Evolutionary conservation across 2,888 invertebrate genomes (phyloP).

Genomic region (Nineta flava): DNA sequence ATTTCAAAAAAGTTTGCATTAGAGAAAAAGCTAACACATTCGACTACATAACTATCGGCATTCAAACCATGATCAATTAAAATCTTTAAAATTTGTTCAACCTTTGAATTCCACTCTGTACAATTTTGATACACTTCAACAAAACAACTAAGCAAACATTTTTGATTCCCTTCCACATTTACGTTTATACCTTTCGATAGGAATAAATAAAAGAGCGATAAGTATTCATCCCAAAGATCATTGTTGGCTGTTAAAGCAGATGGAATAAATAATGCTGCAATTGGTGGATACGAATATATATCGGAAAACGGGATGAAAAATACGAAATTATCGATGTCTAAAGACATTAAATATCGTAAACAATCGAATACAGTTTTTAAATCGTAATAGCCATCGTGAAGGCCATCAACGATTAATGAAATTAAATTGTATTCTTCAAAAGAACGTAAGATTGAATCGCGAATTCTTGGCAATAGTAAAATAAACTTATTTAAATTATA

Average conservation of each 20-base stretch:
- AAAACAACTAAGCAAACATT: background rate
- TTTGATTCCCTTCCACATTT: background rate
- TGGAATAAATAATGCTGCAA: conserved; percentile 1
- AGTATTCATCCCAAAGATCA: conserved; percentile 3
- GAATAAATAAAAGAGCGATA: conserved; percentile 1
- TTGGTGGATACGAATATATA: background rate
- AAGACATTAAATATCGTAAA: background rate
- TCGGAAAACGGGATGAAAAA: background rate
- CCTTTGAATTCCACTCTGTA: background rate
- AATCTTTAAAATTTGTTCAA: background rate
- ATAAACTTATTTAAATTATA: conserved; percentile 6
- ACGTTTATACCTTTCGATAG: conserved; percentile 2
- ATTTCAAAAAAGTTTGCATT: background rate
- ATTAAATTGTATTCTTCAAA: conserved; percentile 1
- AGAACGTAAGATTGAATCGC: background rate
- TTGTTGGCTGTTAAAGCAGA: background rate
- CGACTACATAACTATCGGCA: background rate
- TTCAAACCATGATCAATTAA: conserved; percentile 1
- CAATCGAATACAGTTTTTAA: background rate
- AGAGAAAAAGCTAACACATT: no score
- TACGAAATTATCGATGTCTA: background rate
- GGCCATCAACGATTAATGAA: background rate
- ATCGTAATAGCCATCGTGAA: background rate
- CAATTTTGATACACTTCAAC: no score
- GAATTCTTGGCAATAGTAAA: conserved; percentile 5